These are phyloP conservation scores for Drosophila biarmipes DNA, from an alignment of 1,140 invertebrate genomes.

Conservation along the genomic window DNA sequence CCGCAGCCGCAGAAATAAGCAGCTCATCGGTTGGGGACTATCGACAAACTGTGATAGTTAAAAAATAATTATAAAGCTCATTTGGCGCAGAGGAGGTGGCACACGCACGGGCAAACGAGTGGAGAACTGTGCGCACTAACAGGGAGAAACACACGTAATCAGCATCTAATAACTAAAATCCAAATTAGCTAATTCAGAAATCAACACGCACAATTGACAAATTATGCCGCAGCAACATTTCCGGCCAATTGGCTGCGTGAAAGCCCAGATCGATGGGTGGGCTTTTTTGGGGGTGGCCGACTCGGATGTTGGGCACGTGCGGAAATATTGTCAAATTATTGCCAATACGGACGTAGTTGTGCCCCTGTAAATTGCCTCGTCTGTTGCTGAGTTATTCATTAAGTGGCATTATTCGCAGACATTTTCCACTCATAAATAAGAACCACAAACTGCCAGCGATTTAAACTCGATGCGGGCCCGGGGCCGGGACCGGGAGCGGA, in stretches of 20 bases:
- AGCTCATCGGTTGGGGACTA: constrained; percentile 31
- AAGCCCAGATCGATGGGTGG: constrained; percentile 24
- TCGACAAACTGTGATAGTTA: constrained; percentile 45
- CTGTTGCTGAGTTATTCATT: constrained; percentile 77
- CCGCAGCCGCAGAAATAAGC: constrained; percentile 61
- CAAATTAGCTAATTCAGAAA: constrained; percentile 82
- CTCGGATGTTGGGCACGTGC: constrained; percentile 47
- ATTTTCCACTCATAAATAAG: constrained; percentile 74
- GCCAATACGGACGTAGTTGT: constrained; percentile 28
- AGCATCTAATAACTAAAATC: constrained; percentile 82
- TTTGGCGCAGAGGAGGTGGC: constrained; percentile 36
- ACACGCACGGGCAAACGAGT: constrained; percentile 1
- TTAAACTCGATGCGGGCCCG: constrained; percentile 47
- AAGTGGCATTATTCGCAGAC: constrained; percentile 79
- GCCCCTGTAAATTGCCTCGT: constrained; percentile 31
- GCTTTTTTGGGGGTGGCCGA: neutral
- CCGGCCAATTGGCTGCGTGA: constrained; percentile 77
- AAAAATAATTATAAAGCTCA: constrained; percentile 77
- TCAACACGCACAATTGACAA: constrained; percentile 82
- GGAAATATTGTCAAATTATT: constrained; percentile 75
- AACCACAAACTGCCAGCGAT: constrained; percentile 47
- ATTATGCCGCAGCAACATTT: constrained; percentile 81
- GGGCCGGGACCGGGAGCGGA: neutral
- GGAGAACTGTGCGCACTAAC: neutral
- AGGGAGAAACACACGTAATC: constrained; percentile 55